Base-by-base conservation (phyloP, 2,888 invertebrate genomes). In the Yponomeuta cagnagella region DNA sequence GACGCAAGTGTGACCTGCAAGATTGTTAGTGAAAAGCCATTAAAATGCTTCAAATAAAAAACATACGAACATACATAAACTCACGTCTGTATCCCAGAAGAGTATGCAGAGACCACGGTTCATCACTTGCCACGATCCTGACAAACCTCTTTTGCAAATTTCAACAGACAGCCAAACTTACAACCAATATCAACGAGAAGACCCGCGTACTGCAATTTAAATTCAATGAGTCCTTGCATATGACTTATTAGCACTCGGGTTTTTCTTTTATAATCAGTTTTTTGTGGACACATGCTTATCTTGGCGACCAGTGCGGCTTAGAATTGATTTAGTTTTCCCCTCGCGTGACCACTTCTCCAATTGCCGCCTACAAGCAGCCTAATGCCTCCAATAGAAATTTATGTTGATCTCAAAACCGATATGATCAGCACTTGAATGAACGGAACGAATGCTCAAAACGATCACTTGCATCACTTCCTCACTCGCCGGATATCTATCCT, bases 341-440 rank as follows among this genome's bases (percentile, higher is more conserved):
- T 83, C 74, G 85, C 84, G 65, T 85, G 85, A 82, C 77, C 77
- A 76, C 75, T 74, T 78, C 78, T 75, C 72, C 72, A 76, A 79
- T 79, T 75, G 76, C 76, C 31, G 33, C 76, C 52, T 12, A 12
- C 52, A 12, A 52, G 52, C 52, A 52, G 52, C 52, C 52, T 78
- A 76, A 80, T 77, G 77, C 75, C 78, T 77, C 77, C 77, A 77
- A 81, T 80, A 80, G 78, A 79, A 80, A 82, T 77, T 75, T 76
- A 78, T 77, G 75, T 63, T 43, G 37, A 70, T 70, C 70, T 70
- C 63, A 30, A 37, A 43, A 9, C 63, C 33, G 63, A 70, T 70
- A 70, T 70, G 63, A 63, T 37, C 33, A 33, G 12, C 31, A 58
- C 52, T 58, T n/a, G 63, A 70, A 70, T 58, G n/a, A 69, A 63